These are phyloP conservation scores for Acrocephalus kingi DNA, from an alignment of 2,113 vertebrate genomes.

Conservation along the genomic window DNA sequence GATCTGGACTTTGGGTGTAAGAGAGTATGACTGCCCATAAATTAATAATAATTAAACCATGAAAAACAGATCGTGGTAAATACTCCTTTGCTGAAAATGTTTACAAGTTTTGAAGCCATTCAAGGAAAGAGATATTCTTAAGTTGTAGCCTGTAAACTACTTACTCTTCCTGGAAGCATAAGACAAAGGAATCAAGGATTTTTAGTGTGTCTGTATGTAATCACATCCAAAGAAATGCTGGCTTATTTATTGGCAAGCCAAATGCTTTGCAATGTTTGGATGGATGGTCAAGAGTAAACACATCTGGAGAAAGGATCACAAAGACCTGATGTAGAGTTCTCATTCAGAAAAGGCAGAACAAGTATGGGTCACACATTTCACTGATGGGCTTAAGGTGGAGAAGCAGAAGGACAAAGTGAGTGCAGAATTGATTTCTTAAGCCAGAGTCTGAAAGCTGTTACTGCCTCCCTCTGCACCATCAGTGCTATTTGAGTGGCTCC, in stretches of 20 bases:
- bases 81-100: neutral
- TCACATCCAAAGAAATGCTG: neutral
- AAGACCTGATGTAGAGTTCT: neutral
- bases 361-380: neutral
- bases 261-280: neutral
- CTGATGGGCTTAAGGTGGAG: accelerated
- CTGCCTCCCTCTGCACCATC: neutral
- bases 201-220: neutral
- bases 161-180: neutral
- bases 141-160: neutral
- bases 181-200: neutral
- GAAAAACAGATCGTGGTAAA: neutral
- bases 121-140: neutral
- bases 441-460: neutral
- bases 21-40: neutral
- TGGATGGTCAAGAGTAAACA: neutral
- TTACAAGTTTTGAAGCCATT: neutral
- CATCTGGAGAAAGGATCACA: neutral
- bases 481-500: neutral
- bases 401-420: neutral
- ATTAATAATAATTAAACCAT: neutral
- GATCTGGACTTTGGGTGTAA: neutral
- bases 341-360: neutral
- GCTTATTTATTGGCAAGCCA: neutral
- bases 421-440: neutral